Evolutionary conservation across 2,113 vertebrate species (phyloP).

Genomic region (Indicator indicator): DNA sequence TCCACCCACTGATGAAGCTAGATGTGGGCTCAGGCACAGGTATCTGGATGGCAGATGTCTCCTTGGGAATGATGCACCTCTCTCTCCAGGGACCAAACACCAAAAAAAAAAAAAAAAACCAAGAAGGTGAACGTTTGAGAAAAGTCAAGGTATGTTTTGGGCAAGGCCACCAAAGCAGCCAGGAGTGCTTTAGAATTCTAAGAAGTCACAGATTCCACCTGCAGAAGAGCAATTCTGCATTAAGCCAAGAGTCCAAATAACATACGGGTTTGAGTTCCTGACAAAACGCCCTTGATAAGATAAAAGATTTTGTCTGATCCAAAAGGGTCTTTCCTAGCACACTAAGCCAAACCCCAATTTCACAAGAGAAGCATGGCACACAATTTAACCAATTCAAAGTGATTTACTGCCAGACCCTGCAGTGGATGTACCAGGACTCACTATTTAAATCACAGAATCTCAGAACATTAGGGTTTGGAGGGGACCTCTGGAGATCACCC

Average conservation of each 20-base stretch:
- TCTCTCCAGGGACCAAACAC: not conserved
- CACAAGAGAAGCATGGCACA: not conserved
- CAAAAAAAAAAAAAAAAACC: not conserved
- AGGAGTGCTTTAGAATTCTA: not conserved
- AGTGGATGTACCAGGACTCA: not conserved
- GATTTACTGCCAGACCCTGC: not conserved
- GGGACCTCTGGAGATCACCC: no score
- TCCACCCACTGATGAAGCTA: not conserved
- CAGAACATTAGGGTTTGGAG: no score
- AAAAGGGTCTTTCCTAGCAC: not conserved
- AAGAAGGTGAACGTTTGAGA: not conserved
- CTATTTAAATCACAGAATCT: not conserved
- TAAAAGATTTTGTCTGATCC: not conserved
- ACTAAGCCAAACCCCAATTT: not conserved
- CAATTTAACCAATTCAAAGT: not conserved
- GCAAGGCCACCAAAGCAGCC: not conserved
- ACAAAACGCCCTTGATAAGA: not conserved
- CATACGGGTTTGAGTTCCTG: not conserved
- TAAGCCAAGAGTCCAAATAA: not conserved
- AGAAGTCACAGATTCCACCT: not conserved
- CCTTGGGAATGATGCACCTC: not conserved
- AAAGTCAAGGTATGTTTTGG: not conserved
- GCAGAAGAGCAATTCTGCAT: not conserved
- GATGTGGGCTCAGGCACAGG: not conserved
- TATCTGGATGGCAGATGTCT: accelerated